A percentile compares a stretch with the other conserved stretches of the same genome.
These are phyloP conservation scores for Quadriops clusia DNA, from an alignment of 2,888 invertebrate genomes.

Conservation along the genomic window DNA sequence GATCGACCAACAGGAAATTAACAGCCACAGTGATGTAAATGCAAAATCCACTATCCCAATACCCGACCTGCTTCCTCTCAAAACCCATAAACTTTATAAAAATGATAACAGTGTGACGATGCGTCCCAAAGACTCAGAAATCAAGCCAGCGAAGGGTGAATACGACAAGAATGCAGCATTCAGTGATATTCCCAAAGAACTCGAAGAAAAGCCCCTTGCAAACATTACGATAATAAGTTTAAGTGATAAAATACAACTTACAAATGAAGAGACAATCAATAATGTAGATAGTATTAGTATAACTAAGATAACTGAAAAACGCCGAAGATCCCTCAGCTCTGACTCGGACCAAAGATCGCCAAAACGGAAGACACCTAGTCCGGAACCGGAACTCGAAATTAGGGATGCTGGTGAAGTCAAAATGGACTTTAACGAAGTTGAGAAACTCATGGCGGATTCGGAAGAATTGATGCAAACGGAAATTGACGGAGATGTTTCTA, in stretches of 20 bases:
- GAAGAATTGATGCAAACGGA: too few relatives aligned
- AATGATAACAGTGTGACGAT: conserved; percentile 17
- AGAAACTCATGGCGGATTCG: too few relatives aligned
- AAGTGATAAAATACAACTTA: conserved; percentile 32
- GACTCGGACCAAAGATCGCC: conserved; percentile 24
- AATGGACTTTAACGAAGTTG: too few relatives aligned
- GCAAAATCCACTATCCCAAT: conserved; percentile 26
- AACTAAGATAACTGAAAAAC: conserved; percentile 23
- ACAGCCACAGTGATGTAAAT: too few relatives aligned
- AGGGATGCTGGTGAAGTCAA: too few relatives aligned
- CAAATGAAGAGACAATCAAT: conserved; percentile 35
- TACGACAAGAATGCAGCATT: conserved; percentile 9
- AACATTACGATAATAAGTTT: conserved; percentile 27
- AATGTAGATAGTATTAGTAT: conserved; percentile 22
- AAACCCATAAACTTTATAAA: conserved; percentile 14
- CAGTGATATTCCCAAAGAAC: background rate
- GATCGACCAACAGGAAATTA: conserved; percentile 16
- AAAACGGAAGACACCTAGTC: conserved; percentile 29
- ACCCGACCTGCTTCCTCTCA: conserved; percentile 34
- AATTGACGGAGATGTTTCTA: too few relatives aligned
- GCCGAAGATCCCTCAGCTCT: conserved; percentile 27
- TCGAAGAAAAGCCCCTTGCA: conserved; percentile 7
- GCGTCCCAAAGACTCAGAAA: conserved; percentile 15
- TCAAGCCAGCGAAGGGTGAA: conserved; percentile 15
- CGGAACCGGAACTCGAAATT: too few relatives aligned